phyloP scores from a whole-genome alignment of 2,113 vertebrate species.

The Diphyllodes magnificus region DNA sequence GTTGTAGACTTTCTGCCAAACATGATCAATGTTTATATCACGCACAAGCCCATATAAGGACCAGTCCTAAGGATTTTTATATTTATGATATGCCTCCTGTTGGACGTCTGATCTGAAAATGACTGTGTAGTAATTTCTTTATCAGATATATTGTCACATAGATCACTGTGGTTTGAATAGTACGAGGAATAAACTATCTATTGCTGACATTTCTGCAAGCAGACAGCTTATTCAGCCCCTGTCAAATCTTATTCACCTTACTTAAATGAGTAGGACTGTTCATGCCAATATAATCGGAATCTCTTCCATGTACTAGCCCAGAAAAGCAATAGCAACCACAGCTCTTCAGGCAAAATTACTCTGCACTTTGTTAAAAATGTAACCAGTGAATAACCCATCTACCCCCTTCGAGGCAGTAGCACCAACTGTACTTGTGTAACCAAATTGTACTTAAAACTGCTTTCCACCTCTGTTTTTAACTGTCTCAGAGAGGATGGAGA shows the following conservation, averaged over 20 bases:
- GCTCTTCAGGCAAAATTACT: background rate
- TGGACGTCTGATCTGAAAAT: background rate
- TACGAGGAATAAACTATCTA: background rate
- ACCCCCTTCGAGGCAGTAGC: background rate
- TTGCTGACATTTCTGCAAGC: background rate
- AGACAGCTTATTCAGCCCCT: background rate
- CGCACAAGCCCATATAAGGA: background rate
- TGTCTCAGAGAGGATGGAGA: background rate
- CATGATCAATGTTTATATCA: background rate
- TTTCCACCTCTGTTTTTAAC: background rate
- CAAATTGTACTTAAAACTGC: background rate
- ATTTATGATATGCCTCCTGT: background rate
- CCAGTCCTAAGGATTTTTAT: background rate
- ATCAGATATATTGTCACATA: constrained; percentile 1
- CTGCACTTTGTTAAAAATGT: background rate
- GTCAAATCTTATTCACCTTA: background rate
- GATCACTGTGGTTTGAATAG: background rate
- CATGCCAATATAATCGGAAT: background rate
- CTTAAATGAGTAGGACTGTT: background rate
- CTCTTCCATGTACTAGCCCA: background rate
- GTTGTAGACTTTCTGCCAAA: background rate
- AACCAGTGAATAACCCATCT: background rate
- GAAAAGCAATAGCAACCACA: background rate
- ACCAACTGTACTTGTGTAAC: background rate
- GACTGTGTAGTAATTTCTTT: background rate